phyloP scores from a whole-genome alignment of 2,888 invertebrate species.

The Xestia ashworthii region DNA sequence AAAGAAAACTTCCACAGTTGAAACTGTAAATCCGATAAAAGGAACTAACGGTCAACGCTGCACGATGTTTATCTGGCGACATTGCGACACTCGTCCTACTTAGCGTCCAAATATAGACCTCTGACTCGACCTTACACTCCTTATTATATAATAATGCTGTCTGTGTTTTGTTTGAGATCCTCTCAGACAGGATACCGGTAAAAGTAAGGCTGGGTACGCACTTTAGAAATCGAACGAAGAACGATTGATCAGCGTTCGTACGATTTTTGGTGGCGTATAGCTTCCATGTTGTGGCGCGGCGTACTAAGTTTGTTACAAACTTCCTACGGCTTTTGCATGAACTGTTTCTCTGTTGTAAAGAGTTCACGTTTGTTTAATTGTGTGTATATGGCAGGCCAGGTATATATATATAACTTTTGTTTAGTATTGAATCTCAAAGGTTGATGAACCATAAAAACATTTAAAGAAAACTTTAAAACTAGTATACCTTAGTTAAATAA shows the following conservation, averaged over 20 bases:
- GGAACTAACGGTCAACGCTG: slow-evolving; percentile 37
- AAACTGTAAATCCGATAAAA: slow-evolving; percentile 30
- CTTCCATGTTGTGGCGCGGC: background rate
- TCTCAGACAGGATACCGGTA: slow-evolving; percentile 37
- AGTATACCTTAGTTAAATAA: too few relatives aligned
- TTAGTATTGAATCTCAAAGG: background rate
- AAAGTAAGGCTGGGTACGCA: slow-evolving; percentile 5
- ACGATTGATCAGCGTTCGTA: background rate
- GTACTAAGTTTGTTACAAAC: slow-evolving; percentile 4
- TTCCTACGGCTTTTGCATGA: background rate
- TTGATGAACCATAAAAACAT: background rate
- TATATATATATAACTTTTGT: background rate
- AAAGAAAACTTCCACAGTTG: slow-evolving; percentile 20
- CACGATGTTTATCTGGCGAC: slow-evolving; percentile 37
- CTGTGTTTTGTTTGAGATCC: slow-evolving; percentile 37
- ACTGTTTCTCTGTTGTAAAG: background rate
- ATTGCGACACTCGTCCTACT: slow-evolving; percentile 58
- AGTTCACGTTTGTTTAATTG: background rate
- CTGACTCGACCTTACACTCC: slow-evolving; percentile 55
- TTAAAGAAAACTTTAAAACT: background rate
- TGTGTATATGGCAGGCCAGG: background rate
- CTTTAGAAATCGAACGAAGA: background rate
- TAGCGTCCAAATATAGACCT: slow-evolving; percentile 58
- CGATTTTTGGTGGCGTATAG: background rate
- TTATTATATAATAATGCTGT: slow-evolving; percentile 56